A percentile compares a stretch with the other conserved stretches of the same genome.
Evolutionary conservation across 2,113 vertebrate species (phyloP).

Genomic region (Shinisaurus crocodilurus): DNA sequence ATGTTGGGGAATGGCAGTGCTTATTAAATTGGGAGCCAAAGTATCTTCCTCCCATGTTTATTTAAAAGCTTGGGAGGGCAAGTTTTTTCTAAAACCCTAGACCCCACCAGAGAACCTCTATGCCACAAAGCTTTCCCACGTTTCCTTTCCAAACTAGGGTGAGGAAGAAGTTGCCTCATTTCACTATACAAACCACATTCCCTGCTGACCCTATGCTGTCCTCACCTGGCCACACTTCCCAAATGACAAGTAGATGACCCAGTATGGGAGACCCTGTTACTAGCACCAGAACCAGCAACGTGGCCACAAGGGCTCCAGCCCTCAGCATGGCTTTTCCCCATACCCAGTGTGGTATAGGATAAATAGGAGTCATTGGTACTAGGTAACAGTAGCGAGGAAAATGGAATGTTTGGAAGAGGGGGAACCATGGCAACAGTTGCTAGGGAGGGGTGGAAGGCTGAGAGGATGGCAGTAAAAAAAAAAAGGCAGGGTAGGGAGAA

Average conservation of each 20-base stretch:
- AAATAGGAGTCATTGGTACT: too few relatives aligned
- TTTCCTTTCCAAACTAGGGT: neutral
- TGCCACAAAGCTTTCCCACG: neutral
- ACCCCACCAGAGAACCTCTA: neutral
- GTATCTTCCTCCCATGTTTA: too few relatives aligned
- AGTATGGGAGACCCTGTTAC: neutral
- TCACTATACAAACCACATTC: neutral
- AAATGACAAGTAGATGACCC: neutral
- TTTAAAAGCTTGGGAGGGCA: neutral
- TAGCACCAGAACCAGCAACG: neutral
- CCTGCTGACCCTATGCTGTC: neutral
- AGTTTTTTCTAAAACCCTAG: neutral
- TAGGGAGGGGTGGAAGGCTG: too few relatives aligned
- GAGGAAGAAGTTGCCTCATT: too few relatives aligned
- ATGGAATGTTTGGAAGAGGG: neutral
- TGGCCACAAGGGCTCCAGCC: neutral
- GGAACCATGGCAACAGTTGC: too few relatives aligned
- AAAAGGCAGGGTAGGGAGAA: too few relatives aligned
- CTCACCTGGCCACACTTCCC: conserved; percentile 29
- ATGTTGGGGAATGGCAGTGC: too few relatives aligned
- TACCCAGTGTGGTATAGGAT: neutral
- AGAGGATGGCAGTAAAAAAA: too few relatives aligned
- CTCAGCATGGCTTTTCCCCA: neutral
- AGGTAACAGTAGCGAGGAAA: neutral
- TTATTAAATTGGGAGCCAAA: neutral